Evolutionary conservation across 1,140 invertebrate genomes (phyloP).

Genomic region (Penaeus japonicus): DNA sequence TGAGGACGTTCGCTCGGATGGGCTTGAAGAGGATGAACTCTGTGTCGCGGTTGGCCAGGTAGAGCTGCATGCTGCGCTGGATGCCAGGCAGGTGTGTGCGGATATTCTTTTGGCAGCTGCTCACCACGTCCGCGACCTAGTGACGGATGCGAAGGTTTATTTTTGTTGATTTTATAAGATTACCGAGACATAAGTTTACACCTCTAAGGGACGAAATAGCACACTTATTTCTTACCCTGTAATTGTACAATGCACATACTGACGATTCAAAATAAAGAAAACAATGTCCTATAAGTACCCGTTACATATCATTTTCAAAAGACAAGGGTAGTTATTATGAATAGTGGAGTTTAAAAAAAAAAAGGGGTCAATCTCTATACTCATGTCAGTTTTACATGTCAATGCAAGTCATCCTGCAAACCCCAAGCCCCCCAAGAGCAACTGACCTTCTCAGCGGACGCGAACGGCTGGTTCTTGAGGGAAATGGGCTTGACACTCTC

Average conservation of each 20-base stretch:
- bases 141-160: neutral
- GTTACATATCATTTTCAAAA: no score
- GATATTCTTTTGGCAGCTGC: slow-evolving; percentile 45
- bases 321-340: no score
- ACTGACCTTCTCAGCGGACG: slow-evolving; percentile 53
- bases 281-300: no score
- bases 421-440: neutral
- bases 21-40: slow-evolving; percentile 95
- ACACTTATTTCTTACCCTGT: neutral
- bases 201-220: no score
- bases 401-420: neutral
- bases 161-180: neutral
- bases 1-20: slow-evolving; percentile 83
- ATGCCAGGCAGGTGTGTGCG: slow-evolving; percentile 72
- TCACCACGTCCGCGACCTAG: slow-evolving; percentile 46
- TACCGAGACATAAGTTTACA: neutral
- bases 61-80: slow-evolving; percentile 90
- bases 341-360: no score
- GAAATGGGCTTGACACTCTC: slow-evolving; percentile 56
- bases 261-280: no score
- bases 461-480: slow-evolving; percentile 57
- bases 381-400: no score
- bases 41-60: slow-evolving; percentile 95
- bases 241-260: neutral
- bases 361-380: no score